These are phyloP conservation scores for Periphyllus acericola DNA, from an alignment of 2,888 invertebrate genomes.

Conservation along the genomic window DNA sequence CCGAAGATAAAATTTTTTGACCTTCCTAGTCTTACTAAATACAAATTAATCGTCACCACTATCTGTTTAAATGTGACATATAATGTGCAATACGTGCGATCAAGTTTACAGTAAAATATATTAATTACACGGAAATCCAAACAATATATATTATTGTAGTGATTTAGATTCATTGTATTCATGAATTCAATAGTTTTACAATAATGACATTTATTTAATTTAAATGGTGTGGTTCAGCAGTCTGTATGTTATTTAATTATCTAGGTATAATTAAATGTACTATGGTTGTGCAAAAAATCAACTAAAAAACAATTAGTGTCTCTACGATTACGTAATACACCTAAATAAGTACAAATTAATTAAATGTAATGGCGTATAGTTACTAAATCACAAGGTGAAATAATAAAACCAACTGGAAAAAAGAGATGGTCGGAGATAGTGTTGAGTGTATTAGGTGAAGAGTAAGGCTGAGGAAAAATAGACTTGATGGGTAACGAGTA, in stretches of 20 bases:
- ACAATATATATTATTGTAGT: no score
- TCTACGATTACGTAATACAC: no score
- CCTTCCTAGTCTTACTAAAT: slow-evolving; percentile 7
- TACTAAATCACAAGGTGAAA: neutral
- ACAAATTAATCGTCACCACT: no score
- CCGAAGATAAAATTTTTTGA: slow-evolving; percentile 1
- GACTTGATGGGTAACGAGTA: neutral
- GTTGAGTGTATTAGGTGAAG: neutral
- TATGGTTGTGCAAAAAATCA: no score
- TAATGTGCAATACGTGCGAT: no score
- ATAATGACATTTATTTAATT: neutral
- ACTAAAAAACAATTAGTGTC: no score
- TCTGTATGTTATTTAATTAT: neutral
- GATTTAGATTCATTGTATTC: no score
- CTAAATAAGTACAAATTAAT: neutral
- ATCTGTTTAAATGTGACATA: no score
- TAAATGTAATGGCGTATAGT: neutral
- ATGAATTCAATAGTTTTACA: no score
- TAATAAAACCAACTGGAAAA: neutral
- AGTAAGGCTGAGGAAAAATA: neutral
- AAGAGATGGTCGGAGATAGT: neutral
- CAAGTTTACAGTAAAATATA: no score
- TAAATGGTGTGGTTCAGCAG: neutral
- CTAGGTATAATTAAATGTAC: neutral
- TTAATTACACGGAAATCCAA: no score